phyloP scores from a whole-genome alignment of 2,113 vertebrate genomes.

The Oplegnathus fasciatus region DNA sequence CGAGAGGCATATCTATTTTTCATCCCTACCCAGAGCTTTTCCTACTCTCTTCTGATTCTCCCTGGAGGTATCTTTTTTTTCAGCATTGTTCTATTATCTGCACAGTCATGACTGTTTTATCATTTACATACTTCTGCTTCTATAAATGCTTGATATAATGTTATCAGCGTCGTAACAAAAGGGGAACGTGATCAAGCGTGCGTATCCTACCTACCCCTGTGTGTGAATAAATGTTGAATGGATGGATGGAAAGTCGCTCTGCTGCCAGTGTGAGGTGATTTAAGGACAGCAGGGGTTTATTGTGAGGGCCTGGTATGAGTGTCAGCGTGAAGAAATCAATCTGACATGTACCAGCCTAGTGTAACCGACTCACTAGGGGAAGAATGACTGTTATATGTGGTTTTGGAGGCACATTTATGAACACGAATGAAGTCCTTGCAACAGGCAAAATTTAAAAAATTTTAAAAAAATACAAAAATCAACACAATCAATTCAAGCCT shows the following conservation, averaged over 20 bases:
- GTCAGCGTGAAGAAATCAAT: slow-evolving; percentile 43
- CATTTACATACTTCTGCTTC: not conserved
- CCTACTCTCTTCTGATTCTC: not conserved
- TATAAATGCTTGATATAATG: not conserved
- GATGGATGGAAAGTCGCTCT: slow-evolving; percentile 16
- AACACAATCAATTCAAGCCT: slow-evolving; percentile 11
- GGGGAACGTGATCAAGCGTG: not conserved
- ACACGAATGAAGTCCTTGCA: not conserved
- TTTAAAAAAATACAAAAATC: not conserved
- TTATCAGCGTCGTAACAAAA: not conserved
- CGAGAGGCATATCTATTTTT: not conserved
- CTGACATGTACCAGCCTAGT: slow-evolving; percentile 25
- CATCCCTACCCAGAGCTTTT: not conserved
- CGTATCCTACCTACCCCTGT: not conserved
- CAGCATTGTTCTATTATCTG: not conserved
- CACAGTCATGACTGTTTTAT: not conserved
- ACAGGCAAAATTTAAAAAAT: not conserved
- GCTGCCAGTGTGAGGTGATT: slow-evolving; percentile 26
- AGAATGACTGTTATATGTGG: not conserved
- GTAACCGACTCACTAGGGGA: slow-evolving; percentile 17
- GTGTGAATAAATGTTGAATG: slow-evolving; percentile 22
- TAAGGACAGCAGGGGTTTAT: slow-evolving; percentile 20
- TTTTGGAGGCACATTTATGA: not conserved
- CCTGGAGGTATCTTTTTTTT: too few species aligned
- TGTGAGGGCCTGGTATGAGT: slow-evolving; percentile 15